These are phyloP conservation scores for Dendrolimus pini DNA, from an alignment of 2,888 invertebrate species.

Conservation along the genomic window DNA sequence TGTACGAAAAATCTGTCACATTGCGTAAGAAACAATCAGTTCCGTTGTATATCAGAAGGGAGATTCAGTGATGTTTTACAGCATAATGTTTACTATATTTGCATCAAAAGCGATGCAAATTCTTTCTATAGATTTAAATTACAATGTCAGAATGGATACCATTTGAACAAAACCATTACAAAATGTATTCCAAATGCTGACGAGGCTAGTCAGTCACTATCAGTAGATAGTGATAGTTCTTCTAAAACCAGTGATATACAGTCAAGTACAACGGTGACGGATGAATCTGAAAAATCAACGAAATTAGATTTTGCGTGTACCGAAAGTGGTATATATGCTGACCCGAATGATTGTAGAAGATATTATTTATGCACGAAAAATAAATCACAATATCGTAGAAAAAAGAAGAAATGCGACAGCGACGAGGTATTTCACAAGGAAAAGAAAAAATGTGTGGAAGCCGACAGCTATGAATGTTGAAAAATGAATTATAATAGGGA, in stretches of 20 bases:
- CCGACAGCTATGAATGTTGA: constrained; percentile 43
- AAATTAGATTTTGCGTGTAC: constrained; percentile 22
- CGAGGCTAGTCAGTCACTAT: constrained; percentile 3
- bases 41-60: constrained; percentile 57
- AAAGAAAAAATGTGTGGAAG: constrained; percentile 47
- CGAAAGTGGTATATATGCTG: constrained; percentile 23
- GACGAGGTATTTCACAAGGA: constrained; percentile 57
- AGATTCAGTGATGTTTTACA: constrained; percentile 49
- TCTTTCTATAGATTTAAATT: constrained; percentile 50
- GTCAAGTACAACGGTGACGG: constrained; percentile 3
- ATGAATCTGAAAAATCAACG: constrained; percentile 7
- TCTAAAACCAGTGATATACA: constrained; percentile 22
- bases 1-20: constrained; percentile 67
- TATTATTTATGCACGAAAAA: constrained; percentile 61
- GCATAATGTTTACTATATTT: constrained; percentile 60
- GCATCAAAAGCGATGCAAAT: constrained; percentile 35
- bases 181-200: constrained; percentile 28
- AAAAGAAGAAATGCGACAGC: constrained; percentile 53
- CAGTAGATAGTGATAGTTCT: constrained; percentile 17
- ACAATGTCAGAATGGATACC: constrained; percentile 47
- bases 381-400: constrained; percentile 34
- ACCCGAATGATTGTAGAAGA: constrained; percentile 50
- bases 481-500: too few relatives aligned
- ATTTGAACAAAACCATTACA: constrained; percentile 41
- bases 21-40: constrained; percentile 62